Evolutionary conservation across 1,140 invertebrate species (phyloP).

Genomic region (Catajapyx aquilonaris): DNA sequence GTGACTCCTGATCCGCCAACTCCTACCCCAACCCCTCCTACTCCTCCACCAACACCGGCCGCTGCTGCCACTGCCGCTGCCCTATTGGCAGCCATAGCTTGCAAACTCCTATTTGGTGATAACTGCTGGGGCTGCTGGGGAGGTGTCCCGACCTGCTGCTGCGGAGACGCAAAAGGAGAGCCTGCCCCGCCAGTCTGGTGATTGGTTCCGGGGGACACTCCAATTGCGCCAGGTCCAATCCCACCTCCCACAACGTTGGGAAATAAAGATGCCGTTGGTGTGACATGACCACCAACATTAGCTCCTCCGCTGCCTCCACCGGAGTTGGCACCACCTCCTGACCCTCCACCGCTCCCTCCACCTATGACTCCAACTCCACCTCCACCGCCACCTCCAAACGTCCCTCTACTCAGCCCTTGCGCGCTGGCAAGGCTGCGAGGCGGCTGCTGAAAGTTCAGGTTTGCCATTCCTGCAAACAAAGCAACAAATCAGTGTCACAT

Average conservation of each 20-base stretch:
- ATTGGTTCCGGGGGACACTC: no score
- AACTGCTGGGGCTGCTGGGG: slow-evolving; percentile 33
- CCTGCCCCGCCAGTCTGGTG: no score
- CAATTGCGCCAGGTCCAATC: no score
- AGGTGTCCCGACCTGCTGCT: no score
- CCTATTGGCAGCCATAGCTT: slow-evolving; percentile 16
- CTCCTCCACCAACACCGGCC: neutral
- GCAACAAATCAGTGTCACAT: neutral
- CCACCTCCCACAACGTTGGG: slow-evolving; percentile 24
- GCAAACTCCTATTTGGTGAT: slow-evolving; percentile 28
- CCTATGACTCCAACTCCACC: no score
- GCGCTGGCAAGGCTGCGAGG: slow-evolving; percentile 18
- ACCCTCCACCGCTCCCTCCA: no score
- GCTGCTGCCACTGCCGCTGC: slow-evolving; percentile 1
- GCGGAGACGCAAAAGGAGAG: no score
- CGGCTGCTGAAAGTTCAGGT: slow-evolving; percentile 60
- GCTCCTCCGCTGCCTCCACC: no score
- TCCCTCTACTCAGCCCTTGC: slow-evolving; percentile 35
- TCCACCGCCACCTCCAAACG: no score
- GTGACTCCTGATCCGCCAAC: no score
- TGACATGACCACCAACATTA: slow-evolving; percentile 52
- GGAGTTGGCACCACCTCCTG: no score
- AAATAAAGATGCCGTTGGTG: slow-evolving; percentile 40
- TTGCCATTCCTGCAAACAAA: slow-evolving; percentile 34
- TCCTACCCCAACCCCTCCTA: slow-evolving; percentile 2